These are phyloP conservation scores for Poecile atricapillus DNA, from an alignment of 2,113 vertebrate species.

Conservation along the genomic window DNA sequence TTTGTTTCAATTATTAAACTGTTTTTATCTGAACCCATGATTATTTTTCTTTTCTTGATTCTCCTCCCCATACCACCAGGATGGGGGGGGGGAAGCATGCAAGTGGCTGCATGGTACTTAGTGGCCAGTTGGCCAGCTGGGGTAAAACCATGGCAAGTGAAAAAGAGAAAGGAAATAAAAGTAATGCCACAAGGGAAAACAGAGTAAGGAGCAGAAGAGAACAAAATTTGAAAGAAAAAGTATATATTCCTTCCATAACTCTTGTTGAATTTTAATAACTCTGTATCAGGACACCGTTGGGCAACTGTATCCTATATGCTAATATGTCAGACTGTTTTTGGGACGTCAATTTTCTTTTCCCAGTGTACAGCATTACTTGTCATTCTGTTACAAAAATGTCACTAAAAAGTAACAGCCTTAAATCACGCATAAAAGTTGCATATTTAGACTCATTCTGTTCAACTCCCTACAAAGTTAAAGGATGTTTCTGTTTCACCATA, in stretches of 20 bases:
- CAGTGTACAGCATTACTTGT: background rate
- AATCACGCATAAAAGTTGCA: background rate
- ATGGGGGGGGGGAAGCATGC: background rate
- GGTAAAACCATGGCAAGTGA: background rate
- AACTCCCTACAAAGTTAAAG: background rate
- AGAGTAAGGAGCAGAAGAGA: background rate
- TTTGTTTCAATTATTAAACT: background rate
- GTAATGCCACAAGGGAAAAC: background rate
- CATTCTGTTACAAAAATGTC: background rate
- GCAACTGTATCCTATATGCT: background rate
- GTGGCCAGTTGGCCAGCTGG: background rate
- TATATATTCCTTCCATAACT: background rate
- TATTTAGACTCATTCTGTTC: background rate
- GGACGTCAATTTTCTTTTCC: background rate
- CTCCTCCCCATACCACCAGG: background rate
- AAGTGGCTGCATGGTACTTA: background rate
- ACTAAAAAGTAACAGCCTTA: background rate
- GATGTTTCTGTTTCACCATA: background rate
- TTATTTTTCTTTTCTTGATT: background rate
- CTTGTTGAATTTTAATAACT: background rate
- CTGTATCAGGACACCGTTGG: background rate
- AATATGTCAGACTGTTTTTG: background rate
- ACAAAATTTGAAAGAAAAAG: background rate
- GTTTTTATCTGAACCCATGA: background rate
- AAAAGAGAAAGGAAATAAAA: background rate